Evolutionary conservation across 2,797 vertebrate species (phyloP), one percentile per base, ranked within the genome.

Genomic region (Synaphobranchus kaupii): DNA sequence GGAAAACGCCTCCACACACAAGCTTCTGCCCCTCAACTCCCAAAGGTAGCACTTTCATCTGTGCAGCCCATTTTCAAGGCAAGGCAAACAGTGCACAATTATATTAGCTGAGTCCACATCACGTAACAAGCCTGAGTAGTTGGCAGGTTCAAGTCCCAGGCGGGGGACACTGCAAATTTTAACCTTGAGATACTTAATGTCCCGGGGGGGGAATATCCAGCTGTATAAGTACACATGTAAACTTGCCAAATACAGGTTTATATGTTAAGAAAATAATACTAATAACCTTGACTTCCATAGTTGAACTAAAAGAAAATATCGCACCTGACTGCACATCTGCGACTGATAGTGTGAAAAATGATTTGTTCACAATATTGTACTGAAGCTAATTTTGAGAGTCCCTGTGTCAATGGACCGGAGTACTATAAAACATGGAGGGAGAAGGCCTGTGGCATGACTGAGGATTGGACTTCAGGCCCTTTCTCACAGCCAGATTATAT

Each of bases 391-490:
- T 25, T 22, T n/a, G 78, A 48, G 15, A 4, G 7, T 50, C 22
- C 10, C 44, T 25, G 78, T 1, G 7, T n/a, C 44, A 10, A 22
- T 50, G 78, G 22, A 50, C 78, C 1, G 78, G 78, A 50, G 20
- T 4, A 5, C 44, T 50, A 81, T 81, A 50, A 81, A n/a, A n/a
- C 20, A 39, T 4, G 15, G 34, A 25, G 22, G 31, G 17, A 44
- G 34, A 47, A 47, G 34, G 3, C 17, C 83, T 80, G 50, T 84
- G 47, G 71, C 60, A 86, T 78, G 88, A 50, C 48, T 80, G 47
- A 25, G 20, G 47, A 81, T 39, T 44, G 20, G 25, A 50, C 78
- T 81, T 50, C 22, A 25, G 44, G 76, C 47, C 22, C 78, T 17
- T n/a, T 3, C 78, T 22, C 44, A 20, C 34, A 8, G 8, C 47